phyloP scores from a whole-genome alignment of 2,113 vertebrate species.

The Antigone vipio region DNA sequence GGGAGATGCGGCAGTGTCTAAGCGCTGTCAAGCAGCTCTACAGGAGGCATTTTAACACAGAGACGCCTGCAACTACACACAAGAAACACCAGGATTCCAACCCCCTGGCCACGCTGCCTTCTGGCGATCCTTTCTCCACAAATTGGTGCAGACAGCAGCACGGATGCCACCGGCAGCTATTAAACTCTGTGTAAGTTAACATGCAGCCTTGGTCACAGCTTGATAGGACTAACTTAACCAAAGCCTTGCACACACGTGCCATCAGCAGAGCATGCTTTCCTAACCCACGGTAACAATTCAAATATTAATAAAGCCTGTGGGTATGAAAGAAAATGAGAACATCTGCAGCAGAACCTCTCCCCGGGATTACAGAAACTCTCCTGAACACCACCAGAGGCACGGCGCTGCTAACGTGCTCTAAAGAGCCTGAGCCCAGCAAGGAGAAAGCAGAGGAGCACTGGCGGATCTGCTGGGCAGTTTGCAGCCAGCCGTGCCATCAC shows the following conservation, averaged over 20 bases:
- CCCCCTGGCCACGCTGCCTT: not conserved
- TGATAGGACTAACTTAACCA: not conserved
- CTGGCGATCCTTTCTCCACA: not conserved
- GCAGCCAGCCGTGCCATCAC: not conserved
- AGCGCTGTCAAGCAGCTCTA: too few species aligned
- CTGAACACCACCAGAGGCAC: not conserved
- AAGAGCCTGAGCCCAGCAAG: too few species aligned
- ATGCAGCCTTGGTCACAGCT: not conserved
- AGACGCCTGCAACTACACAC: not conserved
- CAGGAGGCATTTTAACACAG: not conserved
- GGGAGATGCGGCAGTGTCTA: not conserved
- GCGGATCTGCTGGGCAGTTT: too few species aligned
- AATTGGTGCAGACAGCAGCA: not conserved
- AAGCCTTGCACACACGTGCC: not conserved
- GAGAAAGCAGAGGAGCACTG: too few species aligned
- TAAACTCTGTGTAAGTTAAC: not conserved
- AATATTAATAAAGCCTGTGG: not conserved
- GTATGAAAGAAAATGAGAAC: slow-evolving; percentile 24
- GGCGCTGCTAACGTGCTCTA: too few species aligned
- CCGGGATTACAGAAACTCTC: too few species aligned
- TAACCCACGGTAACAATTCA: not conserved
- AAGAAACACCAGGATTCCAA: not conserved
- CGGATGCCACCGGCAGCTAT: accelerated
- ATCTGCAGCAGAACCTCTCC: not conserved
- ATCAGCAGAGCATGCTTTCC: not conserved